phyloP scores from a whole-genome alignment of 2,888 invertebrate genomes.

The Agapostemon virescens region DNA sequence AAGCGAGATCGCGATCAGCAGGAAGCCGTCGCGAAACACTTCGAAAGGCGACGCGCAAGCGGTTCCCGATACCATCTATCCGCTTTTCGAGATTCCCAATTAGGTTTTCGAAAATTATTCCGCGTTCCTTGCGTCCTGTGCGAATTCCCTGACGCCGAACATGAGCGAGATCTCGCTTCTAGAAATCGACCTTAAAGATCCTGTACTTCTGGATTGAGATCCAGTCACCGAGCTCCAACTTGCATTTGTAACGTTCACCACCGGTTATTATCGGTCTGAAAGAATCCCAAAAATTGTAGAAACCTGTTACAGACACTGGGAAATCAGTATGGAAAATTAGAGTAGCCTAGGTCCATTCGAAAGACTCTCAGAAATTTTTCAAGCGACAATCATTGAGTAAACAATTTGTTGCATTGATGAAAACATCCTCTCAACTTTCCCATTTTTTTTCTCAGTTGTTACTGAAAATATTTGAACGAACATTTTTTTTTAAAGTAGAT shows the following conservation, averaged over 20 bases:
- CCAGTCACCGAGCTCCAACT: neutral
- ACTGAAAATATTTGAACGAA: neutral
- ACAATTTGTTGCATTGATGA: neutral
- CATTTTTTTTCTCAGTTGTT: neutral
- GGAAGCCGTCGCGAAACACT: constrained; percentile 38
- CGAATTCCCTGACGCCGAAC: too few relatives aligned
- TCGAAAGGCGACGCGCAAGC: neutral
- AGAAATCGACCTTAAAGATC: constrained; percentile 17
- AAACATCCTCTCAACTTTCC: neutral
- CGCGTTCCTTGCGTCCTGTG: neutral
- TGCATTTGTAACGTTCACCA: neutral
- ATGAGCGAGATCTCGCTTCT: constrained; percentile 39
- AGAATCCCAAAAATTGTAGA: neutral
- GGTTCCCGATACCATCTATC: neutral
- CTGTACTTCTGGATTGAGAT: constrained; percentile 10
- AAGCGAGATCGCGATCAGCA: constrained; percentile 36
- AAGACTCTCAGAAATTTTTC: neutral
- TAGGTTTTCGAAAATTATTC: neutral
- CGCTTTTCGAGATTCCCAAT: neutral
- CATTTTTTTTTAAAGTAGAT: too few relatives aligned
- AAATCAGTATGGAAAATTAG: neutral
- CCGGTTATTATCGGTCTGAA: neutral
- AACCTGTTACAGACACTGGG: neutral
- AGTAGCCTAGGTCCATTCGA: neutral
- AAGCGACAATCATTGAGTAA: neutral